These are phyloP conservation scores for Notarius lentiginosus DNA, from an alignment of 2,113 vertebrate species.

Conservation along the genomic window DNA sequence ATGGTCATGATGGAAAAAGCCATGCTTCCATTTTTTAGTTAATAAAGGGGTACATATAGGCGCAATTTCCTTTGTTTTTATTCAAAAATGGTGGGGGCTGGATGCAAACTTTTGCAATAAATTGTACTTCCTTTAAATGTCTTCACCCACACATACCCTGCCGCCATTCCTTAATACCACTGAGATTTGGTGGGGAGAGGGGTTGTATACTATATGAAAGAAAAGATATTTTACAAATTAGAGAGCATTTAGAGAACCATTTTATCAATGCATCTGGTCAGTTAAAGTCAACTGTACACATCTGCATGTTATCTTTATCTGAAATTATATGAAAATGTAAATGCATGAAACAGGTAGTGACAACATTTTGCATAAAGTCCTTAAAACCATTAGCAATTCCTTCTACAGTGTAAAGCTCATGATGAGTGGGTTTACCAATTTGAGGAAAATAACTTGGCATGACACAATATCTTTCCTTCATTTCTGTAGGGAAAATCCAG, in stretches of 20 bases:
- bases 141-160: background rate
- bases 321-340: background rate
- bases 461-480: background rate
- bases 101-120: background rate
- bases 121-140: background rate
- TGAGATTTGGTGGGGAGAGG: background rate
- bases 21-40: background rate
- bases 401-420: background rate
- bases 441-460: background rate
- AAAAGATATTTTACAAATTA: background rate
- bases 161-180: background rate
- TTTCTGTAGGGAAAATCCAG: background rate
- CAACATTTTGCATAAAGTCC: background rate
- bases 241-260: background rate
- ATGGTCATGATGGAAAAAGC: background rate
- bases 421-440: background rate
- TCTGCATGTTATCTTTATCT: background rate
- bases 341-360: background rate
- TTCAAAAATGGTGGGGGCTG: background rate
- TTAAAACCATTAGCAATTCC: background rate
- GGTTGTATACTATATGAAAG: background rate
- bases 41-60: background rate
- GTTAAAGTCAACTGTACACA: background rate
- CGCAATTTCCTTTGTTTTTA: background rate
- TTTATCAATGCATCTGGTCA: background rate